Base-by-base conservation (phyloP, 1,140 invertebrate species). In the Anastatus disparis region DNA sequence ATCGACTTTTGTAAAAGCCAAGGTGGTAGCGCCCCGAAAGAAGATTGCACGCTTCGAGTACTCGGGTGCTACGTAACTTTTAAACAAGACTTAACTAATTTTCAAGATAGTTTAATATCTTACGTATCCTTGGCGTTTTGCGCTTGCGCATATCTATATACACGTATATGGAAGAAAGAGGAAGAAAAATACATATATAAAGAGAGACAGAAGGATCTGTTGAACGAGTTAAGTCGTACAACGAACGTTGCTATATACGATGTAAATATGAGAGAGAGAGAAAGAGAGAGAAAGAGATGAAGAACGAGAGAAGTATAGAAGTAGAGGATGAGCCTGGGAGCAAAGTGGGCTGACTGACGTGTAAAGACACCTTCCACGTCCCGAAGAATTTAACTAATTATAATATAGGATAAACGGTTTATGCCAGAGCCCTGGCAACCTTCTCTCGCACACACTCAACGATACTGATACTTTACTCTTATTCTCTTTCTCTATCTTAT, bases 311-410 rank as follows among this genome's bases (percentile, higher is more conserved):
- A n/a, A n/a, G n/a, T n/a, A n/a, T n/a, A n/a, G n/a, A n/a, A n/a
- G n/a, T n/a, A 77, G 71, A 77, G 77, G 79, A 81, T 82, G 83
- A 81, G 82, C 82, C 82, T 85, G 79, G 78, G 80, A 85, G 82
- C 83, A 79, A 85, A 85, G 79, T 80, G 76, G 75, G 75, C 79
- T 84, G 82, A 85, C 77, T 85, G 84, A 85, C 83, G 82, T 85
- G 82, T 85, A 85, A 86, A 85, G 84, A 86, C 84, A 85, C 83
- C 83, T 85, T n/a, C 77, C 79, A 80, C 80, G 82, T 85, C 82
- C 76, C 81, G 82, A 85, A 86, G 83, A 86, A 85, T 86, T 85
- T 85, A 86, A 84, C 84, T 85, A 86, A 85, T 86, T 86, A 85
- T 85, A 85, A 85, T 85, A 85, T 81, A 82, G 81, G 83, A 85